These are phyloP conservation scores for Dicrurus megarhynchus DNA, from an alignment of 2,113 vertebrate genomes.

Conservation along the genomic window DNA sequence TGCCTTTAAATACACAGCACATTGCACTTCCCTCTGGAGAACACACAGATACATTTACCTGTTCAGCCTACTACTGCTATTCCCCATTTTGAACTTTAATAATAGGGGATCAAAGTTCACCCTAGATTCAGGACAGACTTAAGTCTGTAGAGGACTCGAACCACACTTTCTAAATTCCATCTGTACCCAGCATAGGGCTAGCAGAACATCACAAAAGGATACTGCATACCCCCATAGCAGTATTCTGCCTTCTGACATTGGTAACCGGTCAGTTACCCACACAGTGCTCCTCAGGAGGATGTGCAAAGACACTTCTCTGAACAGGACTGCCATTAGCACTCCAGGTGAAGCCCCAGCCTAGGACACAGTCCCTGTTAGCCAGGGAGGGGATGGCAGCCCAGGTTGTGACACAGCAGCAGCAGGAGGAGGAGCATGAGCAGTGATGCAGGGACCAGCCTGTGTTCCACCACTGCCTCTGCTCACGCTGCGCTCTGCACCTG, in stretches of 20 bases:
- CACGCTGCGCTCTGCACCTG: neutral
- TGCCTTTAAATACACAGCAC: neutral
- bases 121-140: neutral
- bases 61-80: neutral
- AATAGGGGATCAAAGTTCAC: neutral
- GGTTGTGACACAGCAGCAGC: neutral
- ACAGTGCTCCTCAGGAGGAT: neutral
- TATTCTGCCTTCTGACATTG: neutral
- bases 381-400: neutral
- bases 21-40: neutral
- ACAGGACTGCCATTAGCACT: neutral
- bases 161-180: neutral
- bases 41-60: neutral
- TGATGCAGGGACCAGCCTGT: neutral
- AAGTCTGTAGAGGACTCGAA: neutral
- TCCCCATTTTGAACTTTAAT: neutral
- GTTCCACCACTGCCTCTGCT: neutral
- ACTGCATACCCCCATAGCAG: rapidly evolving
- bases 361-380: neutral
- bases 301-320: neutral
- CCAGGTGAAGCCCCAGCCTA: neutral
- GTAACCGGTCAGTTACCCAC: neutral
- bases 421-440: neutral
- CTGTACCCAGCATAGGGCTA: neutral
- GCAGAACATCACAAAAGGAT: neutral